Base-by-base conservation (phyloP, 1,140 invertebrate genomes). In the Hyles vespertilio region DNA sequence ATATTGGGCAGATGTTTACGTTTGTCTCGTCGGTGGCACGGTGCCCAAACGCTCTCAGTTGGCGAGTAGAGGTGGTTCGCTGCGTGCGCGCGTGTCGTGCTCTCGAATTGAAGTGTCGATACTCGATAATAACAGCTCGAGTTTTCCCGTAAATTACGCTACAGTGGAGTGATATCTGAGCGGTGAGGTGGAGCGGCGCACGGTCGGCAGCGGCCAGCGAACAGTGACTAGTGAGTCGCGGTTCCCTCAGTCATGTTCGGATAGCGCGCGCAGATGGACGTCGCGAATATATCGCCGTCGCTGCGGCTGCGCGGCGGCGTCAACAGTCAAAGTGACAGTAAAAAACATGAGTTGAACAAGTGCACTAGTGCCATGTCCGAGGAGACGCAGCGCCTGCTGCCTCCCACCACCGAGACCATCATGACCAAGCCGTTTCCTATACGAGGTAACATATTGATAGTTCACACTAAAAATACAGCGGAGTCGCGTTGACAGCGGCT, bases 371-470 rank as follows among this genome's bases (percentile, higher is more conserved):
- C 89, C 0, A 93, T 93, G 92, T 92, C 91, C n/a, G 81, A 92
- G 34, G 92, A 92, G 74, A 91, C 92, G 7, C 91, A 92, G 59
- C 90, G 92, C 70, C 84, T 93, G 5, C 66, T 93, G 65, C 94
- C 94, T 46, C 94, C 94, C 11, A 94, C 93, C 32, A 92, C 93
- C 36, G 94, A 95, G 75, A 96, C 95, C 10, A 94, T 96, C 51
- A 95, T 95, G 91, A 96, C 95, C 7, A 96, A 96, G 89, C 95
- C 95, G 44, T 96, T 96, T 81, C 95, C 95, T 12, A 95, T 96
- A 55, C 91, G 95, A 91, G 94, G 95, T 93, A 90, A 90, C 75
- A 58, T 64, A 56, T 51, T 56, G 56, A 60, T 59, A 58, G 57
- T 51, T 60, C 49, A n/a, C 22, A 63, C 58, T 70, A 70, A 67